These are phyloP conservation scores for Pyrrhia umbra DNA, from an alignment of 2,888 invertebrate genomes.

Conservation along the genomic window DNA sequence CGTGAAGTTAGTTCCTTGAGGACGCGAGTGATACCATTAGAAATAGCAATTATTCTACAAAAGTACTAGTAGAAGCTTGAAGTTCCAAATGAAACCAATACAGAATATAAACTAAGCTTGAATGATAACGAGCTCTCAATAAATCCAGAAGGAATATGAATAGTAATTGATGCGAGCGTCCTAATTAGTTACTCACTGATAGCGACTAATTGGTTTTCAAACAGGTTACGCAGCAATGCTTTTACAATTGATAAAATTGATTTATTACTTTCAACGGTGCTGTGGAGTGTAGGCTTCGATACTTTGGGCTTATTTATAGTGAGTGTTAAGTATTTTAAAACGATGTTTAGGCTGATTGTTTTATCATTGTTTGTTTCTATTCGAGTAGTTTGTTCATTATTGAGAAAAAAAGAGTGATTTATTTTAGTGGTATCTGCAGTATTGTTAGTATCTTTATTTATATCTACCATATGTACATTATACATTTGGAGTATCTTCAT, in stretches of 20 bases:
- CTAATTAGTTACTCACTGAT: slow-evolving; percentile 69
- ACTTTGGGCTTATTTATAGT: slow-evolving; percentile 41
- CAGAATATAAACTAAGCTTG: slow-evolving; percentile 34
- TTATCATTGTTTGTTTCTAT: slow-evolving; percentile 8
- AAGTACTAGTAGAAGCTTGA: slow-evolving; percentile 18
- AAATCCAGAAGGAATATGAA: slow-evolving; percentile 55
- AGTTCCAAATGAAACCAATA: slow-evolving; percentile 19
- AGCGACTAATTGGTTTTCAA: slow-evolving; percentile 72
- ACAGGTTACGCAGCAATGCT: slow-evolving; percentile 62
- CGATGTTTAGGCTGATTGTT: slow-evolving; percentile 22
- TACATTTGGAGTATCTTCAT: no score
- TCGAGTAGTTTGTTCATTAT: slow-evolving; percentile 6
- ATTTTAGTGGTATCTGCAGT: background rate
- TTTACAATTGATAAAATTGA: slow-evolving; percentile 58
- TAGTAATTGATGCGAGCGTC: slow-evolving; percentile 61
- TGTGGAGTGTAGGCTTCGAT: slow-evolving; percentile 22
- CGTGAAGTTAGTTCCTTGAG: no score
- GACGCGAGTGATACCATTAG: no score
- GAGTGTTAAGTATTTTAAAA: slow-evolving; percentile 54
- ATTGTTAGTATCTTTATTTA: background rate
- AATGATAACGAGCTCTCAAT: slow-evolving; percentile 51
- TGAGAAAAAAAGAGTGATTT: background rate
- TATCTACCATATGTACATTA: no score
- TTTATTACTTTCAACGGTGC: slow-evolving; percentile 51
- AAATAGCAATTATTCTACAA: no score